These are phyloP conservation scores for Heliconius cydno DNA, from an alignment of 2,888 invertebrate species.

Conservation along the genomic window DNA sequence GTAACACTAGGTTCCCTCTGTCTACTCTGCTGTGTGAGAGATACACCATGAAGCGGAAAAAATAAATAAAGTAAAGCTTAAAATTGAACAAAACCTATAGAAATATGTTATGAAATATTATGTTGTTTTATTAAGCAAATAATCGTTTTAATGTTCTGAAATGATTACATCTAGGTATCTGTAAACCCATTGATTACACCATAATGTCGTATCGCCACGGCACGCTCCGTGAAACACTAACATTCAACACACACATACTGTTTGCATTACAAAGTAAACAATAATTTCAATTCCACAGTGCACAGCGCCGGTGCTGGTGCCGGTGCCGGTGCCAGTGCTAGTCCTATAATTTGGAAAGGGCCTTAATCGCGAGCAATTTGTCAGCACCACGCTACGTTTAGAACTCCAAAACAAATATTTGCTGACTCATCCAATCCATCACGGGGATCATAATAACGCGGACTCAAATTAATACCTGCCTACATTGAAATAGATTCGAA, in stretches of 20 bases:
- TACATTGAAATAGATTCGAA: slow-evolving; percentile 67
- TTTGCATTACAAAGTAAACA: slow-evolving; percentile 24
- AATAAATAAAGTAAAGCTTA: too few species aligned
- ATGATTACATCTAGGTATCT: not conserved
- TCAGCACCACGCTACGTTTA: slow-evolving; percentile 39
- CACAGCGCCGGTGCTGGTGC: not conserved
- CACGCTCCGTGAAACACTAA: not conserved
- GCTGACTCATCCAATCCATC: slow-evolving; percentile 80
- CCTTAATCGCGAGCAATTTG: slow-evolving; percentile 30
- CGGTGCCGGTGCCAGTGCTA: too few species aligned
- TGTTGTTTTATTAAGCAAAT: not conserved
- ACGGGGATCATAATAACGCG: slow-evolving; percentile 76
- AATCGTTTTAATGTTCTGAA: not conserved
- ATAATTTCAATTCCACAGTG: not conserved
- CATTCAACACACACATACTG: not conserved
- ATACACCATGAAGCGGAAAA: too few species aligned
- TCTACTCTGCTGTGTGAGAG: too few species aligned
- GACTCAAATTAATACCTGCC: slow-evolving; percentile 80
- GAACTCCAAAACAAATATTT: slow-evolving; percentile 62
- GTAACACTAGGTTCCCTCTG: too few species aligned
- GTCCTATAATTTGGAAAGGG: slow-evolving; percentile 25
- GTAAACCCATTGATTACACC: not conserved
- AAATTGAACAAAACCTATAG: too few species aligned
- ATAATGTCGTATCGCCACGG: not conserved
- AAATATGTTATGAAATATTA: too few species aligned